phyloP scores from a whole-genome alignment of 2,113 vertebrate species.

The Bufo gargarizans region DNA sequence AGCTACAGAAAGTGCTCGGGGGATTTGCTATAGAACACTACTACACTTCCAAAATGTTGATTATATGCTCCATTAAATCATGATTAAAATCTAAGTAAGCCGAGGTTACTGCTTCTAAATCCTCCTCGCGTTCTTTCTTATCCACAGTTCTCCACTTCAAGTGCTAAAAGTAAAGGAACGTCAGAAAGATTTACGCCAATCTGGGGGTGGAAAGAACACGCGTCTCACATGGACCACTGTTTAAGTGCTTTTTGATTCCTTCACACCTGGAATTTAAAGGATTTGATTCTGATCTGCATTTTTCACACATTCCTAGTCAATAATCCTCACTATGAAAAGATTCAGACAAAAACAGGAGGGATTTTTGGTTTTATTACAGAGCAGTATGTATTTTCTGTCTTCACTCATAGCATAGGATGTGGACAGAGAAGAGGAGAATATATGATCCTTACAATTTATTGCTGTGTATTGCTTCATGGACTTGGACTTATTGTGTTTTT shows the following conservation, averaged over 20 bases:
- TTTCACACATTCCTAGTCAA: slow-evolving; percentile 53
- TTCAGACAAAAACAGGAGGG: slow-evolving; percentile 41
- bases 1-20: slow-evolving; percentile 2
- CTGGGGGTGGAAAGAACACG: background rate
- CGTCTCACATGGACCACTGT: slow-evolving; percentile 21
- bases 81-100: slow-evolving; percentile 51
- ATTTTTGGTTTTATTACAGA: slow-evolving; percentile 41
- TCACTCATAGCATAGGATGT: slow-evolving; percentile 28
- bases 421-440: slow-evolving; percentile 18
- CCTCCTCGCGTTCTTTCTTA: slow-evolving; percentile 10
- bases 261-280: slow-evolving; percentile 55
- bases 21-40: slow-evolving; percentile 8
- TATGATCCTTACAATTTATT: slow-evolving; percentile 24
- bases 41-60: slow-evolving; percentile 23
- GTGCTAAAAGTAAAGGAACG: slow-evolving; percentile 12
- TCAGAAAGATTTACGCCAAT: slow-evolving; percentile 26
- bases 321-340: slow-evolving; percentile 43
- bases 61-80: slow-evolving; percentile 46
- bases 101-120: slow-evolving; percentile 32
- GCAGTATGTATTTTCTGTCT: slow-evolving; percentile 51
- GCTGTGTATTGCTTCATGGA: background rate
- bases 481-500: background rate
- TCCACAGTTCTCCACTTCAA: slow-evolving; percentile 35
- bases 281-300: slow-evolving; percentile 51
- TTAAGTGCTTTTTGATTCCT: slow-evolving; percentile 39